Evolutionary conservation across 2,113 vertebrate species (phyloP), one percentile per base, ranked within the genome.

Genomic region (Eleginops maclovinus): DNA sequence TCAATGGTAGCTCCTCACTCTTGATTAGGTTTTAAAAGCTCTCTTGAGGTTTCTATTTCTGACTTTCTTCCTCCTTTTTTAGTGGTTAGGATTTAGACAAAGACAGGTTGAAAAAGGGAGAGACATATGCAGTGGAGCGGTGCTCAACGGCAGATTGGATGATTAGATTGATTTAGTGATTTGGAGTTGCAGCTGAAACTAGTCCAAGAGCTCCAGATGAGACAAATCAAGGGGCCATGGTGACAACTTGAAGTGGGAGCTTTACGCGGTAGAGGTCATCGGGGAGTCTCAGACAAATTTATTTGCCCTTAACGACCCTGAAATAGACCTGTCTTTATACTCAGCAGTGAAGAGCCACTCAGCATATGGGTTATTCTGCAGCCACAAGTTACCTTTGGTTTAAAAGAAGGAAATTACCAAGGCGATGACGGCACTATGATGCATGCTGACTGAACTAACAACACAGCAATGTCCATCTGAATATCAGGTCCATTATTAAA

Each of bases 81-180:
- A 44, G 41, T 41, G 2, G 31, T 19, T 64, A 59, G n/a, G 62
- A 36, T 83, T 76, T 46, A 62, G n/a, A 82, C 40, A 84, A 77
- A 77, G 68, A 62, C 28, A 76, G 22, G 53, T 49, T 79, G 79
- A 80, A 56, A 46, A 46, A 68, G 0, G 3, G n/a, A 59, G 66
- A 44, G 64, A 47, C 67, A 77, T 58, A 87, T 80, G 79, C 68
- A 86, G 75, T 36, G 7, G 64, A 90, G 82, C 73, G 4, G 63
- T 72, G 47, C 83, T 84, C 84, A 83, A 75, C 72, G 72, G 56
- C 77, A 91, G 82, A 87, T 86, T 85, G 88, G 51, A 79, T 92
- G 87, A 91, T 92, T 88, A 81, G 26, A 92, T 85, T 87, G 90
- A 92, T 89, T 91, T 88, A 86, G 81, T 81, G 85, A 93, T 91